Evolutionary conservation across 2,797 vertebrate species (phyloP).

Genomic region (Myotis vivesi): DNA sequence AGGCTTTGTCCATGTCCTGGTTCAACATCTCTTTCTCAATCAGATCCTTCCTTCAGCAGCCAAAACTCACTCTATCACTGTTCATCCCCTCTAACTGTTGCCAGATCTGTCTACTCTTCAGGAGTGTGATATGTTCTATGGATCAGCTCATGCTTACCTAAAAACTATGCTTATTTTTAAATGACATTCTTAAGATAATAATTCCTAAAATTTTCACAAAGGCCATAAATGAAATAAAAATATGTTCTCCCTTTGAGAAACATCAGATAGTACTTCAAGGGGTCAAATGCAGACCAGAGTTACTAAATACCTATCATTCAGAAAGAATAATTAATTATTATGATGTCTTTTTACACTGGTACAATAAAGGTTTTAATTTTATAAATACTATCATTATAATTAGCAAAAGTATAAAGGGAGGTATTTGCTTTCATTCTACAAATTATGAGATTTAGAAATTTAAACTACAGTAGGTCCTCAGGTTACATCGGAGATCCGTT

Average conservation of each 20-base stretch:
- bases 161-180: too few species aligned
- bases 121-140: not conserved
- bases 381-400: not conserved
- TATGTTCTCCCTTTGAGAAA: too few species aligned
- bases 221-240: too few species aligned
- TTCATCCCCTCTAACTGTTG: not conserved
- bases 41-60: not conserved
- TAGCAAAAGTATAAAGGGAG: not conserved
- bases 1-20: not conserved
- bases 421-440: not conserved
- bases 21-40: not conserved
- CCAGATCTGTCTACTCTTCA: not conserved
- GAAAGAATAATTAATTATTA: conserved; percentile 21
- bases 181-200: too few species aligned
- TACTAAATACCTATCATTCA: not conserved
- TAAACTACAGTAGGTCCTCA: not conserved
- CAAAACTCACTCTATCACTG: not conserved
- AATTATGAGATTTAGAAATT: not conserved
- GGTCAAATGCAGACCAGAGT: not conserved
- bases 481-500: too few species aligned
- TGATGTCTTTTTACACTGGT: not conserved
- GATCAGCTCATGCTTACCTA: too few species aligned
- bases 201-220: too few species aligned
- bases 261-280: too few species aligned
- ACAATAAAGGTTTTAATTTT: not conserved